Base-by-base conservation (phyloP, 35 echinoderm and acorn worm genomes). In the Chiridota heheva region DNA sequence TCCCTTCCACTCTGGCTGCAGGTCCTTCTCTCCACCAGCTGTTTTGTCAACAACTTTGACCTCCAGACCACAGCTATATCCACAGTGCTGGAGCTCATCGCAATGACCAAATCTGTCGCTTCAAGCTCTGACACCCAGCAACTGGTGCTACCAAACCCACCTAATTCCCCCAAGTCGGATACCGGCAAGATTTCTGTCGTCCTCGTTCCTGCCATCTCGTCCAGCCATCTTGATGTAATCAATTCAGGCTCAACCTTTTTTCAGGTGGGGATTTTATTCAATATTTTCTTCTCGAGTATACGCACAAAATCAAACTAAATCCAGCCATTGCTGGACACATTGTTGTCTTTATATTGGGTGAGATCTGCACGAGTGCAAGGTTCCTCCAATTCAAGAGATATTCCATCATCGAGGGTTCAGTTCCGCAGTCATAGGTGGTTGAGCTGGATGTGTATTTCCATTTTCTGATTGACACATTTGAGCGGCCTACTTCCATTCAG, bases 1-100 rank as follows among this genome's bases (percentile, higher is more conserved):
- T n/a, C n/a, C 42, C 58, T 98, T n/a, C 95, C 95, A 38, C 85
- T 91, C 26, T 98, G 95, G 95, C 77, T 98, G 2, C 95, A 98
- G 47, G 69, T 80, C 32, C 77, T 98, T 0, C 29, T 98, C n/a
- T 85, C 89, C 29, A 67, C 49, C n/a, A 77, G 89, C 44, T 91
- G 95, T 30, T 98, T 91, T 63, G 81, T 98, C 56, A 72, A 74
- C n/a, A 91, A 89, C 61, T 88, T 98, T 47, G 53, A 81, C 22
- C 51, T 88, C 44, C 95, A 98, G 61, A 89, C 69, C 31, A 91
- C 89, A 39, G 79, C 95, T 39, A 84, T 87, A 40, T 82, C 80
- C 32, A 98, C 95, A 20, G 78, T 88, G 43, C 49, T 98, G 65
- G 95, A 98, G 46, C 80, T 98, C 47, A 98, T 98, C 10, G 85